phyloP scores from a whole-genome alignment of 2,888 invertebrate species.

The Tetragonula carbonaria region DNA sequence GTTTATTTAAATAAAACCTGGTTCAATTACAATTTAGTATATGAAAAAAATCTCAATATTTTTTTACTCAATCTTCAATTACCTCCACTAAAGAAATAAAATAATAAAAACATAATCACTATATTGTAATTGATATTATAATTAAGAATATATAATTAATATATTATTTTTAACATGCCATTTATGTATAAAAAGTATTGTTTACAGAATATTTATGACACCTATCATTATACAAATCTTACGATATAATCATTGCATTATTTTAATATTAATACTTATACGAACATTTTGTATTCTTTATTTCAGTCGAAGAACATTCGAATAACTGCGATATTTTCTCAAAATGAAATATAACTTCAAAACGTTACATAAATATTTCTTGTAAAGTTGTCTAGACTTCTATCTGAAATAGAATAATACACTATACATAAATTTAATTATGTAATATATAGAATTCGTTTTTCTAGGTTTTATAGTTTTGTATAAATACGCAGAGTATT shows the following conservation, averaged over 20 bases:
- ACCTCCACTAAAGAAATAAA: not conserved
- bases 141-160: too few species aligned
- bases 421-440: constrained; percentile 48
- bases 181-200: too few species aligned
- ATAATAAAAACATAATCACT: not conserved
- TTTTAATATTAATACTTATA: not conserved
- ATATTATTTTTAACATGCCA: too few species aligned
- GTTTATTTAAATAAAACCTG: not conserved
- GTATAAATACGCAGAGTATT: not conserved
- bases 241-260: too few species aligned
- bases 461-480: not conserved
- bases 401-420: constrained; percentile 37
- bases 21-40: not conserved
- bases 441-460: constrained; percentile 38
- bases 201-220: too few species aligned
- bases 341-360: constrained; percentile 1
- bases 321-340: constrained; percentile 19
- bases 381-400: not conserved
- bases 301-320: constrained; percentile 29
- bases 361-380: constrained; percentile 36
- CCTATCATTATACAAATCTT: too few species aligned
- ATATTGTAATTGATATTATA: too few species aligned
- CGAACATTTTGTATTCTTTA: not conserved
- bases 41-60: not conserved
- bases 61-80: not conserved